Percentiles rank a stretch among this genome's conserved stretches.
phyloP scores from a whole-genome alignment of 2,113 vertebrate species.

The Calidris pygmaea region DNA sequence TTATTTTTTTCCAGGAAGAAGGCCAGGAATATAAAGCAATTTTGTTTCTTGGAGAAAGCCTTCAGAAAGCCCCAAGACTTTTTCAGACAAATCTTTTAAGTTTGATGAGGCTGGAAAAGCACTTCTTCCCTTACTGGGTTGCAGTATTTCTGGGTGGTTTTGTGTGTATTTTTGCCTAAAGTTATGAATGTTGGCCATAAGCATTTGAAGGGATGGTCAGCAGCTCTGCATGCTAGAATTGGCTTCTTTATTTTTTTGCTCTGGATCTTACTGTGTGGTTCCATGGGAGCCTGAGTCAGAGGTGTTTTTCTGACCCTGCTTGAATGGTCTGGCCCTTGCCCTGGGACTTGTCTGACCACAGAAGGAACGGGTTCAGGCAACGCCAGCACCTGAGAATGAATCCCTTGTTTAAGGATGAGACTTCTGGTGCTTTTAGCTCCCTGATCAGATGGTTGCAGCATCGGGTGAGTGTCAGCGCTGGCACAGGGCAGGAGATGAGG shows the following conservation, averaged over 20 bases:
- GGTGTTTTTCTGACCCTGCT: neutral
- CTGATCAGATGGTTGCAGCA: accelerated
- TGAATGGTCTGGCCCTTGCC: neutral
- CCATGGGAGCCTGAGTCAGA: neutral
- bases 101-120: neutral
- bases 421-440: neutral
- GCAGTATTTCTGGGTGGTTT: neutral
- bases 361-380: neutral
- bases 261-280: neutral
- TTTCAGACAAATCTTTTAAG: neutral
- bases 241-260: neutral
- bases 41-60: neutral
- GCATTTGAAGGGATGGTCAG: neutral
- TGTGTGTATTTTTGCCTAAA: neutral
- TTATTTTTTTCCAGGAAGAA: no score
- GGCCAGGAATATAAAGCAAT: neutral
- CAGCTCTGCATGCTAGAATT: neutral
- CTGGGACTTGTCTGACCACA: neutral
- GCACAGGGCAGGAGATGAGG: neutral
- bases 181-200: no score
- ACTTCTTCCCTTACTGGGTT: neutral
- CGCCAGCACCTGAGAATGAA: neutral
- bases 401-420: neutral
- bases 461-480: accelerated
- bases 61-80: neutral